Conservation (phyloP, 2,113 vertebrate species). For the Pseudopodoces humilis region DNA sequence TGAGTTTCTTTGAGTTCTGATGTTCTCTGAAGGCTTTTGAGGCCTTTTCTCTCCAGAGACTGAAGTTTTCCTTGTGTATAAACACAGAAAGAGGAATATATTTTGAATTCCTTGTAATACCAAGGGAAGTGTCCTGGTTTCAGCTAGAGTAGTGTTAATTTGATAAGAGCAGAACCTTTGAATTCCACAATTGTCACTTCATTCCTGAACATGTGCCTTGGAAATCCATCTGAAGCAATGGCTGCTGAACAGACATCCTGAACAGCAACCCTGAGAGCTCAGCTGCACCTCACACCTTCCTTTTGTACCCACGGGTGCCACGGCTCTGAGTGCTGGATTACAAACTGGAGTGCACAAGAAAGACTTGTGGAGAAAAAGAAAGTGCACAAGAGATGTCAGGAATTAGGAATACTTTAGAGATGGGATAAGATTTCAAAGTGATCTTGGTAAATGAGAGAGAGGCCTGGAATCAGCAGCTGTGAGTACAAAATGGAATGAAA, state of each 20-base stretch:
- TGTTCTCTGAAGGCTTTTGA: not conserved
- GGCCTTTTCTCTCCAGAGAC: not conserved
- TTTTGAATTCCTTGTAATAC: not conserved
- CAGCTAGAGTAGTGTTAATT: not conserved
- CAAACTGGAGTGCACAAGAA: not conserved
- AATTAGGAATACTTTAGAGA: not conserved
- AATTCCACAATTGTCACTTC: not conserved
- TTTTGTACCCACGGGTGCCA: not conserved
- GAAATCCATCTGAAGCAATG: not conserved
- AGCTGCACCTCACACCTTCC: not conserved
- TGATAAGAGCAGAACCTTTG: not conserved
- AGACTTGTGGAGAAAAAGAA: not conserved
- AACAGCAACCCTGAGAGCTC: not conserved
- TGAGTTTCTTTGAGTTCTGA: not conserved
- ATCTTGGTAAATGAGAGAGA: not conserved
- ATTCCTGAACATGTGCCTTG: not conserved
- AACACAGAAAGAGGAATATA: not conserved
- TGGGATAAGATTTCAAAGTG: not conserved
- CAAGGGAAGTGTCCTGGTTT: not conserved
- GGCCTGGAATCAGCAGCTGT: not conserved
- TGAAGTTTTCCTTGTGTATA: not conserved
- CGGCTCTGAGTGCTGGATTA: not conserved
- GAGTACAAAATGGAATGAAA: not conserved
- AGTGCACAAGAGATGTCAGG: not conserved
- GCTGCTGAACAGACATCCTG: not conserved